Evolutionary conservation across 1,140 invertebrate species (phyloP).

Genomic region (Octopus sinensis): DNA sequence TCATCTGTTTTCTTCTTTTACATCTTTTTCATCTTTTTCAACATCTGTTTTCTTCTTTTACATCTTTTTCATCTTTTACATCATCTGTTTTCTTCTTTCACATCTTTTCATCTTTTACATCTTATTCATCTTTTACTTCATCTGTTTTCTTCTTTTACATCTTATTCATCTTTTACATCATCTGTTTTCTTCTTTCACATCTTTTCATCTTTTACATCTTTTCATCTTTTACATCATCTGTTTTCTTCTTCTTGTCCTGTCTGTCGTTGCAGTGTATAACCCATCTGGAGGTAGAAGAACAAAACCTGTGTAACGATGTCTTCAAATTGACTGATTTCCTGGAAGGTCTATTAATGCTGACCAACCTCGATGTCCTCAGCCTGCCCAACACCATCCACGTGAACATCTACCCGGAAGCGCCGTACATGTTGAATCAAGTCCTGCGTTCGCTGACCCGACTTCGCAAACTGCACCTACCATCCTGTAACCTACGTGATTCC

Average conservation of each 20-base stretch:
- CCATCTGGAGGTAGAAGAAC: slow-evolving; percentile 43
- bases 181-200: too few relatives aligned
- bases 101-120: too few relatives aligned
- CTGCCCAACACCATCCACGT: slow-evolving; percentile 44
- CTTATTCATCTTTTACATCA: too few relatives aligned
- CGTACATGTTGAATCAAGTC: slow-evolving; percentile 26
- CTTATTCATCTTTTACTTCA: too few relatives aligned
- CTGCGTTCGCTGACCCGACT: slow-evolving; percentile 33
- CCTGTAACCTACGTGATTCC: slow-evolving; percentile 39
- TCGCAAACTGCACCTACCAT: slow-evolving; percentile 39
- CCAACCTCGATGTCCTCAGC: slow-evolving; percentile 38
- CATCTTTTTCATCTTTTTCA: too few relatives aligned
- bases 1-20: too few relatives aligned
- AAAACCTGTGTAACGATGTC: slow-evolving; percentile 32
- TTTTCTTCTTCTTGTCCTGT: neutral
- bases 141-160: too few relatives aligned
- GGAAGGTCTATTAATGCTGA: slow-evolving; percentile 34
- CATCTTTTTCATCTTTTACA: too few relatives aligned
- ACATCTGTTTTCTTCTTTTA: too few relatives aligned
- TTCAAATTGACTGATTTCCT: slow-evolving; percentile 30
- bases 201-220: too few relatives aligned
- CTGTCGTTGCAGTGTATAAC: slow-evolving; percentile 39
- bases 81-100: too few relatives aligned
- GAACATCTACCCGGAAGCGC: slow-evolving; percentile 25
- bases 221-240: too few relatives aligned